phyloP scores from a whole-genome alignment of 2,113 vertebrate genomes.

The Dascyllus trimaculatus region DNA sequence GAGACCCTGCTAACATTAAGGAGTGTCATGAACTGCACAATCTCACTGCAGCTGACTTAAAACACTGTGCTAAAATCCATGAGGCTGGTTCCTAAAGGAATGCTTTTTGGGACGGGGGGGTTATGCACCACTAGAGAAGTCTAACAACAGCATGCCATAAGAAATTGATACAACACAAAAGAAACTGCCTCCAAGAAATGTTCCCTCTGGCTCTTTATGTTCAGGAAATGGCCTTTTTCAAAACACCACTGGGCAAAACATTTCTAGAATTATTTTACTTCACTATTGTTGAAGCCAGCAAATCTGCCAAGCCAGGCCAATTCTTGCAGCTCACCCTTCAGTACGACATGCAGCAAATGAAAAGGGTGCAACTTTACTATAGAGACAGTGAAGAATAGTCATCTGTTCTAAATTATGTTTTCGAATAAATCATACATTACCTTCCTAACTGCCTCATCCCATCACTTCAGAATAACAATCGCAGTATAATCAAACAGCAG shows the following conservation, averaged over 20 bases:
- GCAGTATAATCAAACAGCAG: conserved; percentile 71
- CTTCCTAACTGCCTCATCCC: conserved; percentile 63
- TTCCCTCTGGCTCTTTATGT: conserved; percentile 75
- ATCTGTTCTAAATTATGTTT: conserved; percentile 57
- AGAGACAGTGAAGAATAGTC: conserved; percentile 18
- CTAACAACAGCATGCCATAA: conserved; percentile 67
- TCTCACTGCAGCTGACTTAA: conserved; percentile 42
- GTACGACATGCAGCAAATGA: neutral
- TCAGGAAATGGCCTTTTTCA: conserved; percentile 69
- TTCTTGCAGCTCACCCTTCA: neutral
- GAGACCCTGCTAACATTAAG: conserved; percentile 9
- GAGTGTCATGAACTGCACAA: conserved; percentile 14
- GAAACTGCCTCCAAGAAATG: conserved; percentile 70
- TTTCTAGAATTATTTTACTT: conserved; percentile 70
- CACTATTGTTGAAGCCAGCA: conserved; percentile 50
- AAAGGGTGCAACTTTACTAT: conserved; percentile 4
- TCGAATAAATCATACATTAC: conserved; percentile 59
- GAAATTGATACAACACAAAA: conserved; percentile 76
- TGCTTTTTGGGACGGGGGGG: conserved; percentile 46
- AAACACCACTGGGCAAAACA: conserved; percentile 72
- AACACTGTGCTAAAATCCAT: conserved; percentile 53
- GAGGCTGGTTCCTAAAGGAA: conserved; percentile 53
- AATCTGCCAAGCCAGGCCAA: conserved; percentile 36
- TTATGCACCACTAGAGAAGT: conserved; percentile 67
- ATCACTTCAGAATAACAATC: conserved; percentile 73